Base-by-base conservation (phyloP, 2,888 invertebrate genomes). In the Trypoxylon attenuatum region DNA sequence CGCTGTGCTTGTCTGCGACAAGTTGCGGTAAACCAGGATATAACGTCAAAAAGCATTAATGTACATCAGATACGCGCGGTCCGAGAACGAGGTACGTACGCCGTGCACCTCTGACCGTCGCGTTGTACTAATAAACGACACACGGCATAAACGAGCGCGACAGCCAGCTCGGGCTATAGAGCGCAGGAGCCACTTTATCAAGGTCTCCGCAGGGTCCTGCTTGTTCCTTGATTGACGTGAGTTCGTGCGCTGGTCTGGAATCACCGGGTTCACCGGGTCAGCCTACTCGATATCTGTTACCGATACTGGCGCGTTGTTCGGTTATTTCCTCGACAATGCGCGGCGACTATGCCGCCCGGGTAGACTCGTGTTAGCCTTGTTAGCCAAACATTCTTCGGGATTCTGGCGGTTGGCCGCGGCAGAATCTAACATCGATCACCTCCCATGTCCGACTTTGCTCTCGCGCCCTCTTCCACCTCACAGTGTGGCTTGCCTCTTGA, bases 381-480 rank as follows among this genome's bases (percentile, higher is more conserved):
- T 79, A 79, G 72, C 62, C 64, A 66, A 80, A 79, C 78, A 71
- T 78, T 75, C 69, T 71, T 76, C 71, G 70, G 64, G 61, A 75
- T 75, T 71, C 79, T 42, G 38, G 33, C 33, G 42, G 25, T 56
- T 49, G 66, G 59, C 29, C 76, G 66, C 72, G 63, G 67, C 71
- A 68, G 70, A 74, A 78, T 74, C 79, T 71, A 66, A 69, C 79
- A 78, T 78, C 79, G 78, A 78, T 78, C 77, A 71, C 68, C 63
- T 66, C 70, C 64, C 75, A 58, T 69, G 69, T 63, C 59, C 69
- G 71, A 58, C 58, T 66, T 53, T 39, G 45, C 61, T 55, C 56
- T 47, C 51, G 52, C 61, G 42, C 51, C 58, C 45, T 43, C 58
- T 56, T 42, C 61, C 55, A 49, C 8, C 58, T 38, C 22, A 65